Evolutionary conservation across 2,888 invertebrate genomes (phyloP), one percentile per base, ranked within the genome.

Genomic region (Drosophila nigricruria): DNA sequence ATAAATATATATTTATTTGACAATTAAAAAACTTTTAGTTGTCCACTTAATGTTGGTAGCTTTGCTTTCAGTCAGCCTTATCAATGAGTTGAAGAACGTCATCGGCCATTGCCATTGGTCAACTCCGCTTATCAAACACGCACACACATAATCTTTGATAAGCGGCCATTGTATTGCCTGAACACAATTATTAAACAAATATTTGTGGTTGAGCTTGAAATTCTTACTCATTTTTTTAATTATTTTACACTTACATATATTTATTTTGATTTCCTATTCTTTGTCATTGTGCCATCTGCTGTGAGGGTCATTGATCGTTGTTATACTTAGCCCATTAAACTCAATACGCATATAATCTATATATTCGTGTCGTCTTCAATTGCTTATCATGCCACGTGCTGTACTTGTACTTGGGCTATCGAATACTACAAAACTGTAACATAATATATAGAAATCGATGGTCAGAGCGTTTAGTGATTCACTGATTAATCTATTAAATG

Each of bases 71-170:
- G 25, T 30, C 30, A 6, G 43, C 14, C 53, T 42, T 66, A 66
- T 73, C 60, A 27, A 18, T 14, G 27, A 6, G 14, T 23, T 14
- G 5, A 34, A 2, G 38, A 20, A 40, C 53, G 70, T 47, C 59
- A 70, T 54, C 16, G 3, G 14, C 10, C 16, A n/a, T 32, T 67
- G 53, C 43, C 38, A 66, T 75, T 75, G 75, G 70, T 49, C 56
- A 54, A 47, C 43, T 30, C 10, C 12, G 3, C 20, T 42, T 63
- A 60, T 73, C 73, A 3, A 12, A 10, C 3, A 32, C 20, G 18
- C 50, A 20, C 49, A 50, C 20, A 20, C 27, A 43, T 43, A 30
- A 34, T 40, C 23, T 25, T 1, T 16, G 52, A 56, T 62, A 66
- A 50, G 34, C 36, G 4, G 5, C 3, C 9, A 40, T 18, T 73